Conservation (phyloP, 2,888 invertebrate species). For the Chaetogeoica ovagalla region DNA sequence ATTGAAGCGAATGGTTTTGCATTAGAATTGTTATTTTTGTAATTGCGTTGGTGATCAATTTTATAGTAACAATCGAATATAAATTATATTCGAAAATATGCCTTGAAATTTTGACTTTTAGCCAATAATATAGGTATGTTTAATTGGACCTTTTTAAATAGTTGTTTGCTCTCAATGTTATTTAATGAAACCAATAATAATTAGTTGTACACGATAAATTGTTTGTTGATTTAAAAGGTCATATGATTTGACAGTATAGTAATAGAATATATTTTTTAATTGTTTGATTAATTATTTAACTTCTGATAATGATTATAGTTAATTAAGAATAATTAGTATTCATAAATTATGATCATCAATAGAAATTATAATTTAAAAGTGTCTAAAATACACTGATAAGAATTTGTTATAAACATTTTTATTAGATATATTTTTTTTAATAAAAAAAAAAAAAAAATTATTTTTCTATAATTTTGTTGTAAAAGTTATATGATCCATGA, state of each 20-base stretch:
- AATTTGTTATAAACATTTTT: no score
- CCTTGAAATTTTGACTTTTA: conserved; percentile 18
- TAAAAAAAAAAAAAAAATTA: neutral
- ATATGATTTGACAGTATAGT: neutral
- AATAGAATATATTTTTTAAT: neutral
- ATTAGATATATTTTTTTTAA: no score
- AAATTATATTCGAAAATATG: neutral
- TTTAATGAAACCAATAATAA: neutral
- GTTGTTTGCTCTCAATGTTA: neutral
- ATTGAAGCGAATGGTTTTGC: no score
- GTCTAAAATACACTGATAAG: no score
- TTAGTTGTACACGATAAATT: conserved; percentile 11
- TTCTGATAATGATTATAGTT: no score
- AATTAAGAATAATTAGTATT: no score
- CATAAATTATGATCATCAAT: no score
- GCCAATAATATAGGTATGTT: neutral
- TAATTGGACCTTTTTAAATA: conserved; percentile 5
- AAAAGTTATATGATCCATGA: no score
- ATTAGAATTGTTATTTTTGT: no score
- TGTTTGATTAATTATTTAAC: no score
- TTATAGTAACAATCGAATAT: neutral
- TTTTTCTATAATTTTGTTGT: neutral
- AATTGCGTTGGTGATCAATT: no score
- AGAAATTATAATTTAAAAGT: no score
- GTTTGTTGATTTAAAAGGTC: neutral